Evolutionary conservation across 2,797 vertebrate species (phyloP).

Genomic region (Furcifer pardalis): DNA sequence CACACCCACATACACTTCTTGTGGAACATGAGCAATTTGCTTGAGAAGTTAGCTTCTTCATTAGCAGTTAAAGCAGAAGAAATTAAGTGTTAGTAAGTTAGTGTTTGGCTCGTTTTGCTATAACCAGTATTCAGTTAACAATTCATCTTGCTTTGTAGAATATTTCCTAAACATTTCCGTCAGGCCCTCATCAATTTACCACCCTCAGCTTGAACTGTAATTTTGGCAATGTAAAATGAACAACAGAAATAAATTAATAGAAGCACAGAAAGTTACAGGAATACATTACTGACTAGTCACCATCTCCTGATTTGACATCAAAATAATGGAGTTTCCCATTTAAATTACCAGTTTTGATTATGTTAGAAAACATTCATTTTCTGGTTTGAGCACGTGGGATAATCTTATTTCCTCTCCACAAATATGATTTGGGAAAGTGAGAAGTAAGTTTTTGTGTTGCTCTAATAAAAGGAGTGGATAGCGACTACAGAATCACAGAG

Average conservation of each 20-base stretch:
- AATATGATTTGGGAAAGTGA: not conserved
- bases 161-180: not conserved
- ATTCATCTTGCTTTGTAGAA: rapidly evolving
- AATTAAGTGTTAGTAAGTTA: not conserved
- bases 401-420: not conserved
- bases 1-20: not conserved
- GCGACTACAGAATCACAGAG: not conserved
- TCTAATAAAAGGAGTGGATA: not conserved
- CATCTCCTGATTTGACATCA: not conserved
- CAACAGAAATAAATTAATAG: conserved; percentile 31
- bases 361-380: conserved; percentile 14
- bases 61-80: not conserved
- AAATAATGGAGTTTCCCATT: conserved; percentile 41
- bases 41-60: not conserved
- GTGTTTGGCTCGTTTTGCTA: not conserved
- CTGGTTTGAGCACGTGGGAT: not conserved
- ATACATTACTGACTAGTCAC: not conserved
- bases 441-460: not conserved
- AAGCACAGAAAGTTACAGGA: not conserved
- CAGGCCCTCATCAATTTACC: not conserved
- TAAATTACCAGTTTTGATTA: conserved; percentile 17
- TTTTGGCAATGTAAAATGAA: conserved; percentile 19
- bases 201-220: not conserved
- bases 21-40: not conserved
- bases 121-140: not conserved